A percentile compares a stretch with the other conserved stretches of the same genome.
phyloP scores from a whole-genome alignment of 2,888 invertebrate species.

The Rugalucina vietnamica region DNA sequence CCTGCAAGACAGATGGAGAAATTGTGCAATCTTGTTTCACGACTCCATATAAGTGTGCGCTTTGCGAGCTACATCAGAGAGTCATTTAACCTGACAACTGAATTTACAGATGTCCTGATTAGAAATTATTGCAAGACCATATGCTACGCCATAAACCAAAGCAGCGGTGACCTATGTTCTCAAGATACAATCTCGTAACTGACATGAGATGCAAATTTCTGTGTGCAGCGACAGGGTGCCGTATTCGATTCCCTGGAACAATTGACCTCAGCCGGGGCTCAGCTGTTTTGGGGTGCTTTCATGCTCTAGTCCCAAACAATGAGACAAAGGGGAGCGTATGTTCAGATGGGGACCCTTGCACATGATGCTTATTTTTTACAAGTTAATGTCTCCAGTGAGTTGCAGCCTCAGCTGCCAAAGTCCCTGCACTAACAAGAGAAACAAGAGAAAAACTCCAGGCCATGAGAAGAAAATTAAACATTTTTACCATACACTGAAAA shows the following conservation, averaged over 20 bases:
- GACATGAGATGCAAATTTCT: neutral
- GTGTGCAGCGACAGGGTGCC: conserved; percentile 3
- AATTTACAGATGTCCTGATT: conserved; percentile 9
- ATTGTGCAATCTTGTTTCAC: neutral
- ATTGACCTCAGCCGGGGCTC: neutral
- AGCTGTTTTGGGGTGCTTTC: conserved; percentile 3
- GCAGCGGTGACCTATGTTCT: neutral
- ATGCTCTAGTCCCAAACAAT: conserved; percentile 40
- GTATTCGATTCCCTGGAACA: neutral
- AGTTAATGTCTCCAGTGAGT: conserved; percentile 5
- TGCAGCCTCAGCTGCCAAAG: conserved; percentile 50
- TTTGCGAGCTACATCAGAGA: neutral
- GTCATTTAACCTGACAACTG: neutral
- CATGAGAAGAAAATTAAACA: conserved; percentile 75
- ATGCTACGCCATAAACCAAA: neutral
- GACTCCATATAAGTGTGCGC: neutral
- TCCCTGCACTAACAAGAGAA: conserved; percentile 38
- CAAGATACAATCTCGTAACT: neutral
- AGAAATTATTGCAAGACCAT: neutral
- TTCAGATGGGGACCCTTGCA: conserved; percentile 21
- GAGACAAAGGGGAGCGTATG: conserved; percentile 31
- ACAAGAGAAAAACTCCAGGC: conserved; percentile 53
- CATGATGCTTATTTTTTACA: conserved; percentile 48
- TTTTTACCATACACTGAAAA: conserved; percentile 76
- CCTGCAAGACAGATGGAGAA: neutral